Percentiles rank a stretch among this genome's conserved stretches.
Conservation (phyloP, 1,140 invertebrate genomes). For the Bilobella aurantiaca region DNA sequence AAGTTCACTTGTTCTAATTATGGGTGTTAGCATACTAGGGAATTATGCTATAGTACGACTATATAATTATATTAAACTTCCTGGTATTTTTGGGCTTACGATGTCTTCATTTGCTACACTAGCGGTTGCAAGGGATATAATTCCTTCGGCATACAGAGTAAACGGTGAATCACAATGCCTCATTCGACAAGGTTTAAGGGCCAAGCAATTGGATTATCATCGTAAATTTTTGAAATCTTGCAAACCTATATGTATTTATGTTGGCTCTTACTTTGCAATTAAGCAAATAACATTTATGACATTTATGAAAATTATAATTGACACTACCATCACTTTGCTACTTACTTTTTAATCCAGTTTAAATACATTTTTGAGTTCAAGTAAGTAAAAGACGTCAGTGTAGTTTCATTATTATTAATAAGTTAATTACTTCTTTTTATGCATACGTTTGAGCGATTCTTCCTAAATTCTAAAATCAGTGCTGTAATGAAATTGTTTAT, state of each 20-base stretch:
- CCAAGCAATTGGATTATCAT: background rate
- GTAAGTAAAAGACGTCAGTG: too few species aligned
- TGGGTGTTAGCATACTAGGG: background rate
- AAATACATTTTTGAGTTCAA: too few species aligned
- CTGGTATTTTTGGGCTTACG: background rate
- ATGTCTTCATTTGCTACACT: background rate
- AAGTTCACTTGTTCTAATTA: background rate
- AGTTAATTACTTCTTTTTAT: too few species aligned
- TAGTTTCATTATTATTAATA: too few species aligned
- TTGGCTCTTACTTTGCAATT: background rate
- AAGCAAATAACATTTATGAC: background rate
- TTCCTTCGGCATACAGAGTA: background rate
- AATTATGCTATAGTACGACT: background rate
- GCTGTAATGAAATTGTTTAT: too few species aligned
- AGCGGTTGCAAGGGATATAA: background rate
- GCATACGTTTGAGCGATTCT: too few species aligned
- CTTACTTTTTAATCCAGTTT: background rate
- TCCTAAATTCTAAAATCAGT: too few species aligned
- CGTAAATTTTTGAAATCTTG: background rate
- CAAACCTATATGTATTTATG: background rate
- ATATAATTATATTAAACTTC: background rate
- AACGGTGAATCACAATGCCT: background rate
- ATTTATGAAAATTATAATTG: background rate
- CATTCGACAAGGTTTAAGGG: background rate
- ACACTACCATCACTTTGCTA: background rate